Conservation (phyloP, 2,113 vertebrate genomes). For the Vimba vimba region DNA sequence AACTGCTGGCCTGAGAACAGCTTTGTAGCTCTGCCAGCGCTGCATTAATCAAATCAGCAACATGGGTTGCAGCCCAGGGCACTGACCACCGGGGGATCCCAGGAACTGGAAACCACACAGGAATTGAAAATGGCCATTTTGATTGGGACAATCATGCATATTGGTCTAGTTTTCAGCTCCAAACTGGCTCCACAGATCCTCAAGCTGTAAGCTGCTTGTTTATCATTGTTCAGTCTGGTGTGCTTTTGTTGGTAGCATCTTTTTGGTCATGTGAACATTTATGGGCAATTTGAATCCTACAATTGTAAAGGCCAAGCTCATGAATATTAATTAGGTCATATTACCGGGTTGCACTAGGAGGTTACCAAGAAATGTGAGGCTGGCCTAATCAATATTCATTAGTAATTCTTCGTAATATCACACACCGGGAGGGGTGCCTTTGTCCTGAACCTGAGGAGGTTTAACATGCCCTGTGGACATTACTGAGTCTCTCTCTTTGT, state of each 20-base stretch:
- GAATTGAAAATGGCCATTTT: neutral
- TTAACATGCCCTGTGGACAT: constrained; percentile 3
- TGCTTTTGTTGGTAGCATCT: neutral
- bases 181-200: neutral
- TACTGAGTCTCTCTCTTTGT: neutral
- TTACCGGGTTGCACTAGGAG: neutral
- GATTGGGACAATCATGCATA: neutral
- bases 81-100: neutral
- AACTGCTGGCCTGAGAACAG: constrained; percentile 20
- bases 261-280: neutral
- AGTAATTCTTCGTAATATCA: neutral
- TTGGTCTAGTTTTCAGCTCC: neutral
- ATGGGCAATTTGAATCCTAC: neutral
- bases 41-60: constrained; percentile 13
- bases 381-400: constrained; percentile 11
- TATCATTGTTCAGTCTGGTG: neutral
- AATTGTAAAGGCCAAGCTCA: neutral
- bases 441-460: neutral
- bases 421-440: neutral
- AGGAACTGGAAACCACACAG: neutral
- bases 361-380: neutral
- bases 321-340: neutral
- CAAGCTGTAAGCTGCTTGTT: neutral
- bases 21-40: constrained; percentile 5
- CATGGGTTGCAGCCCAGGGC: constrained; percentile 18